These are phyloP conservation scores for human DNA, from an alignment of 2,113 vertebrate genomes.

Conservation along the genomic window GRCh38 chr22:37395001-37395500, in stretches of 20 bases:
- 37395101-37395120: no score
- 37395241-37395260: neutral
- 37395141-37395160: neutral
- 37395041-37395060: no score
- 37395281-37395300: neutral
- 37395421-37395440: neutral
- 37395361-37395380: neutral
- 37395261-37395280: neutral
- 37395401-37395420: no score
- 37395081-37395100: no score
- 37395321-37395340: neutral
- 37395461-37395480: neutral
- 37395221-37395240: no score
- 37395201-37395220: neutral
- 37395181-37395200: neutral
- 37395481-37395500: neutral
- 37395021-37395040: no score
- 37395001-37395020: no score
- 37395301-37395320: accelerated
- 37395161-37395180: neutral
- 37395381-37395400: neutral
- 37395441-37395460: neutral
- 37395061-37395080: no score
- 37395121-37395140: no score
- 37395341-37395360: accelerated